Base-by-base conservation (phyloP, 2,113 vertebrate species). In the Nestor notabilis region DNA sequence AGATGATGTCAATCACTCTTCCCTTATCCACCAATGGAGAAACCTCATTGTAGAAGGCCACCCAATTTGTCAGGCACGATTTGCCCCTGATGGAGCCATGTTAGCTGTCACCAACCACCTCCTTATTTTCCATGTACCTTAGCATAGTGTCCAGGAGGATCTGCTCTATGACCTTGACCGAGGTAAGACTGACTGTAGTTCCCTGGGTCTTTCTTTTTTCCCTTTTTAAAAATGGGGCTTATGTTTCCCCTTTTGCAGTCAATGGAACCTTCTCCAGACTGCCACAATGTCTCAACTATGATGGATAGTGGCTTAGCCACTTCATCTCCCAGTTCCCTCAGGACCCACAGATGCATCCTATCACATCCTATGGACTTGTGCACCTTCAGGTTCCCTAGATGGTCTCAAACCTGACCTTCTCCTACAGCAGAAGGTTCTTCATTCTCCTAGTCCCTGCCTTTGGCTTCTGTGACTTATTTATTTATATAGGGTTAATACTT, bases 401-500 rank as follows among this genome's bases (percentile, higher is more conserved):
- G 33, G 21, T n/a, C 33, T 58, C 55, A 58, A n/a, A n/a, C 13
- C 20, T 58, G 20, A 58, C 23, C 33, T n/a, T n/a, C 33, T n/a
- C 55, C 55, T 58, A 14, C 9, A 7, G 21, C 33, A 58, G 33
- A 8, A 58, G 20, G 55, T n/a, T 58, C 55, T 58, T n/a, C 55
- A n/a, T 58, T 58, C 20, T 21, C 33, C 33, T 13, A 58, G 55
- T 23, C 33, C 33, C 33, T 58, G 55, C 33, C 33, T 58, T 58
- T 58, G 55, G 55, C 33, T 58, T 58, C 55, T 83, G 87, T 69
- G 88, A 95, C 37, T 89, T 95, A 80, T 91, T 93, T 95, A 90
- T 91, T 91, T 97, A 74, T 95, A 77, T 77, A 81, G 71, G 89
- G 81, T 90, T 96, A 91, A 83, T 91, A 90, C 90, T 94, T 89